Evolutionary conservation across 2,797 vertebrate species (phyloP), one percentile per base, ranked within the genome.

Genomic region (Rousettus madagascariensis): DNA sequence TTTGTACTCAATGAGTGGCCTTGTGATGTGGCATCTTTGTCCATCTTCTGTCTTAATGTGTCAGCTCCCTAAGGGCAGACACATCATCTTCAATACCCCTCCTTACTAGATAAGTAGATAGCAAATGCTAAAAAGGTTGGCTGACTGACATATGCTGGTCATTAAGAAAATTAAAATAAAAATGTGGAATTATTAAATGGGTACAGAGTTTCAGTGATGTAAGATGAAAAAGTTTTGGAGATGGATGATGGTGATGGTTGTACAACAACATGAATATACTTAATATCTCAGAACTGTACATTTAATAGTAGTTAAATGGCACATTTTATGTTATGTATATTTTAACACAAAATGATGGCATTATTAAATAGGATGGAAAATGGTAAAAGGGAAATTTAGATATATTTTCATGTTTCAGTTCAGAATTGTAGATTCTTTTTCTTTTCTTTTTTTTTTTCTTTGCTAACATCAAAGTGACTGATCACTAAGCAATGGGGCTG

Each of bases 121-220:
- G 59, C 28, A 94, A 86, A 74, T 89, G 57, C 36, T 84, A 24
- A 36, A 61, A 93, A 30, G 30, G 15, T 63, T 93, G 71, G 41
- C 49, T 49, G 79, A 46, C 17, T 93, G 75, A 94, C 11, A 6
- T 53, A 90, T 36, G 38, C 46, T 84, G 79, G 30, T 36, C 30
- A 59, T 90, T 93, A 69, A 91, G 71, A 87, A 96, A 90, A 93
- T 74, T 75, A 94, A 96, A 96, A 85, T 61, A 11, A 93, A 95
- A 93, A 63, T 6, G 36, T 19, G 26, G 36, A 55, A 16, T 77
- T 96, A n/a, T 59, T 94, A 86, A 86, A 89, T 51, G 30, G 22
- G 22, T 38, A 38, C 16, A 51, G 55, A 90, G 69, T 66, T 87
- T 88, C 17, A 33, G 17, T 71, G 95, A 86, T 91, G 6, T 26